Evolutionary conservation across 2,113 vertebrate species (phyloP).

Genomic region (Notechis scutatus): DNA sequence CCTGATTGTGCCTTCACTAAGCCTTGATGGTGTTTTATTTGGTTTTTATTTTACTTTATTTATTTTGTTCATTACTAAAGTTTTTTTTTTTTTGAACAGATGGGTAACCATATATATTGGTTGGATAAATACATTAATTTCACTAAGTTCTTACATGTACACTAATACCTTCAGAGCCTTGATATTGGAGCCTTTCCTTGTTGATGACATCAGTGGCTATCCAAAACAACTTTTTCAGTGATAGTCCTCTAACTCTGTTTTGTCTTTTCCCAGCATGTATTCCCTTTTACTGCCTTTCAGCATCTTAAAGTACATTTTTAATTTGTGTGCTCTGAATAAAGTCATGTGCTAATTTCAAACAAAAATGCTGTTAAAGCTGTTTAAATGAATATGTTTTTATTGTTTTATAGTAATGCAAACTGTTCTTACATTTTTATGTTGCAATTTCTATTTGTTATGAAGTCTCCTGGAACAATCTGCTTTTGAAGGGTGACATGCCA

Average conservation of each 20-base stretch:
- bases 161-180: background rate
- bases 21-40: background rate
- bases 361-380: background rate
- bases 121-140: background rate
- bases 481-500: background rate
- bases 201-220: background rate
- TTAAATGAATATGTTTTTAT: background rate
- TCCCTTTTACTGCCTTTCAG: background rate
- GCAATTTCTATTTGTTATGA: background rate
- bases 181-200: background rate
- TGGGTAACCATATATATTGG: background rate
- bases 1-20: background rate
- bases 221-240: background rate
- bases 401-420: background rate
- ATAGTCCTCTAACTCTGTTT: background rate
- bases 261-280: background rate
- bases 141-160: background rate
- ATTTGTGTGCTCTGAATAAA: background rate
- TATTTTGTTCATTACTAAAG: background rate
- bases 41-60: background rate
- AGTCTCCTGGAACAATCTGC: background rate
- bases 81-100: background rate
- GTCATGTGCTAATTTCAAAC: background rate
- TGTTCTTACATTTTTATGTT: background rate
- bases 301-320: background rate